A percentile compares a stretch with the other conserved stretches of the same genome.
Conservation (phyloP, 2,797 vertebrate species). For the Poeciliopsis gracilis region DNA sequence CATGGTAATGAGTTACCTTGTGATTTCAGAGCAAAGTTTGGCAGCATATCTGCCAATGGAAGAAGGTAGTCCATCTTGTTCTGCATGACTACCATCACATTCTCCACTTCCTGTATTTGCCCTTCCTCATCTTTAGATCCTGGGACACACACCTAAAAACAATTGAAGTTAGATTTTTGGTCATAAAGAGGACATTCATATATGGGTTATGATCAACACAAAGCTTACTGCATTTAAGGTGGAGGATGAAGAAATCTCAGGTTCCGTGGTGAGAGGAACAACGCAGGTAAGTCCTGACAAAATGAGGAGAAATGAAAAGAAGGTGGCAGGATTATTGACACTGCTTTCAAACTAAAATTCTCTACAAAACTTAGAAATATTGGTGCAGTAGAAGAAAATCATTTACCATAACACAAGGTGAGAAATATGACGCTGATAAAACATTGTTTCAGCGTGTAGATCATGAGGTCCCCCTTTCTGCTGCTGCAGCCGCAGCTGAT, state of each 20-base stretch:
- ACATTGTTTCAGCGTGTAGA: not conserved
- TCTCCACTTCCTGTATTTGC: not conserved
- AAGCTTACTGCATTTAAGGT: not conserved
- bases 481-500: not conserved
- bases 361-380: not conserved
- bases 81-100: not conserved
- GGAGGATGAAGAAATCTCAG: not conserved
- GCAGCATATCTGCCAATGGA: not conserved
- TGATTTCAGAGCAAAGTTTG: not conserved
- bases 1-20: not conserved
- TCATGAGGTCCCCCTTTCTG: not conserved
- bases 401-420: not conserved
- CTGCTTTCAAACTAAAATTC: not conserved
- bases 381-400: not conserved
- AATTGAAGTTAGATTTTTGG: not conserved
- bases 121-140: not conserved
- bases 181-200: not conserved
- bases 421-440: not conserved
- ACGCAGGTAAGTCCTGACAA: not conserved
- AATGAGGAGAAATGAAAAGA: not conserved
- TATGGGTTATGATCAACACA: not conserved
- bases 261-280: accelerated
- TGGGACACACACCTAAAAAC: not conserved
- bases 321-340: not conserved
- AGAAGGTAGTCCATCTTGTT: not conserved